Evolutionary conservation across 2,797 vertebrate genomes (phyloP), one percentile per base, ranked within the genome.

Genomic region (Orientallactaga sibirica): DNA sequence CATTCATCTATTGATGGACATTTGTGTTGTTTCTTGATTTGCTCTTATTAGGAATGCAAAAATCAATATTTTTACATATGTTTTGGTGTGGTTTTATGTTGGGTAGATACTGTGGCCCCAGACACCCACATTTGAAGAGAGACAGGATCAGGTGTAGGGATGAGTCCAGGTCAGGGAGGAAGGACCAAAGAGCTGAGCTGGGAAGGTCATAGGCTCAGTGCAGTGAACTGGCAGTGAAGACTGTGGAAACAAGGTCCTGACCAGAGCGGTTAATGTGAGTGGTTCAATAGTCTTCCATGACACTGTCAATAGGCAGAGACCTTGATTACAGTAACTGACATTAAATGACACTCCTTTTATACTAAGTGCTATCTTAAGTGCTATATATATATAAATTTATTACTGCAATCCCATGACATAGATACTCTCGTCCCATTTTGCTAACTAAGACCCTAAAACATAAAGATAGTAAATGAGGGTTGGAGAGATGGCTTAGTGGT

Each of bases 21-120:
- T 86, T 92, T 75, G 8, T 5, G 4, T 75, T 85, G 25, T 48
- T 48, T 41, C 11, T 55, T 79, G 70, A 48, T 73, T 85, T 85
- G 70, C 61, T 88, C 18, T 92, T 81, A 20, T 83, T 71, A 84
- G 24, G 27, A 86, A 94, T 87, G 74, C 16, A 64, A 25, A 43
- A 74, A 5, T 90, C 55, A 41, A 76, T 41, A 52, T 71, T 25
- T 29, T 8, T 6, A 22, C 55, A 16, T 48, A 62, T 3, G 16
- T 78, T 86, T 90, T 91, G 71, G 16, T 91, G 10, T 62, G 25
- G 27, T 22, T 62, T 66, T 71, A 71, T 43, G 33, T 43, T 33
- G 16, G 66, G 61, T 78, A 71, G 15, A 14, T n/a, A 41, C 33
- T 27, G 1, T 20, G 33, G 61, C 29, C 5, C 20, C 58, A 48